Evolutionary conservation across 1,140 invertebrate species (phyloP).

Genomic region (Drosophila arawakana): DNA sequence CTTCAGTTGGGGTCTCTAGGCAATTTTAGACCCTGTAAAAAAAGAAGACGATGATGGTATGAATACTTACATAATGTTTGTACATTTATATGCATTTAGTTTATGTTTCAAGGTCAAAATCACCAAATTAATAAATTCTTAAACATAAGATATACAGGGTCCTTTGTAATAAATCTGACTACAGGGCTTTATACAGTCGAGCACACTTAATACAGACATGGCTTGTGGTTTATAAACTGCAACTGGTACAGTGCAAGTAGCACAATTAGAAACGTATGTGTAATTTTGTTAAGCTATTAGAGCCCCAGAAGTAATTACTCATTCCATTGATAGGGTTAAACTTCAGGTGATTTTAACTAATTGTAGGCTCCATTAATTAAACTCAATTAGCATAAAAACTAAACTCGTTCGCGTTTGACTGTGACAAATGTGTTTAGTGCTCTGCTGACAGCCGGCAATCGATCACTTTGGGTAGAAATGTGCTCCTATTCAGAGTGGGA

Average conservation of each 20-base stretch:
- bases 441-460: conserved; percentile 58
- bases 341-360: conserved; percentile 46
- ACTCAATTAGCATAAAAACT: conserved; percentile 56
- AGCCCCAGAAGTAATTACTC: conserved; percentile 1
- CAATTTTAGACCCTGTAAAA: not conserved
- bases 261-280: no score
- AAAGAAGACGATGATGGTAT: no score
- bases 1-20: conserved; percentile 12
- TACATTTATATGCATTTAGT: not conserved
- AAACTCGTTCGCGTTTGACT: conserved; percentile 45
- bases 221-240: no score
- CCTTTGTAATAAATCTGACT: no score
- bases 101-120: no score
- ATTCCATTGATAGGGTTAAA: not conserved
- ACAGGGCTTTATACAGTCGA: no score
- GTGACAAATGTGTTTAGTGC: conserved; percentile 60
- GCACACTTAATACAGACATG: no score
- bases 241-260: no score
- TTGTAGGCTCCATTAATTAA: conserved; percentile 60
- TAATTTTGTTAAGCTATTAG: not conserved
- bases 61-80: not conserved
- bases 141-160: no score
- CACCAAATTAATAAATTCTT: no score
- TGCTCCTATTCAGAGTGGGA: conserved; percentile 29
- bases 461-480: conserved; percentile 51